Conservation (phyloP, 2,888 invertebrate species). For the Cyclophora punctaria region DNA sequence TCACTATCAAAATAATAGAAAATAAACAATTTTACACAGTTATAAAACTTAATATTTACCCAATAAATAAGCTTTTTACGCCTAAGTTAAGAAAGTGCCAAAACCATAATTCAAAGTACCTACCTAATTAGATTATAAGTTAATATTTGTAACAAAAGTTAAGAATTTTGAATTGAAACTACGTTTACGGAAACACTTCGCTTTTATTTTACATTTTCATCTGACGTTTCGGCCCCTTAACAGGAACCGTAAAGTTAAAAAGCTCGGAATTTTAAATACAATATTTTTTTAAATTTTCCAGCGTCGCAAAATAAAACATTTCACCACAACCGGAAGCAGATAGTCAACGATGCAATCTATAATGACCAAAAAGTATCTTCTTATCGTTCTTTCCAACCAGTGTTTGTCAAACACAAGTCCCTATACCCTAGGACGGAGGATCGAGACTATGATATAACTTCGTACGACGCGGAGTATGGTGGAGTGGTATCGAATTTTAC, state of each 20-base stretch:
- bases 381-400: slow-evolving; percentile 59
- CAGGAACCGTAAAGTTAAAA: neutral
- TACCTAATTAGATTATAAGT: neutral
- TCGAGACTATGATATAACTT: slow-evolving; percentile 59
- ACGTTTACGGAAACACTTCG: too few relatives aligned
- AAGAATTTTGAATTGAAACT: neutral
- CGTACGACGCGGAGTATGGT: slow-evolving; percentile 65
- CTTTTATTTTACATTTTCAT: too few relatives aligned
- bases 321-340: slow-evolving; percentile 44
- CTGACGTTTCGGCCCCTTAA: too few relatives aligned
- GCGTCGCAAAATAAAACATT: slow-evolving; percentile 48
- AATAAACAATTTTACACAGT: too few relatives aligned
- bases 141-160: neutral
- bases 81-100: too few relatives aligned
- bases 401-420: slow-evolving; percentile 50
- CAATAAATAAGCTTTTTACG: too few relatives aligned
- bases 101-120: too few relatives aligned
- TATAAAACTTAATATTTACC: too few relatives aligned
- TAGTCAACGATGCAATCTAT: slow-evolving; percentile 41
- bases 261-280: neutral
- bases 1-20: too few relatives aligned
- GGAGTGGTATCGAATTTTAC: slow-evolving; percentile 67
- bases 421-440: slow-evolving; percentile 52
- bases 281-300: slow-evolving; percentile 22
- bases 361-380: slow-evolving; percentile 45